A percentile compares a stretch with the other conserved stretches of the same genome.
phyloP scores from a whole-genome alignment of 2,113 vertebrate genomes.

The Python bivittatus region DNA sequence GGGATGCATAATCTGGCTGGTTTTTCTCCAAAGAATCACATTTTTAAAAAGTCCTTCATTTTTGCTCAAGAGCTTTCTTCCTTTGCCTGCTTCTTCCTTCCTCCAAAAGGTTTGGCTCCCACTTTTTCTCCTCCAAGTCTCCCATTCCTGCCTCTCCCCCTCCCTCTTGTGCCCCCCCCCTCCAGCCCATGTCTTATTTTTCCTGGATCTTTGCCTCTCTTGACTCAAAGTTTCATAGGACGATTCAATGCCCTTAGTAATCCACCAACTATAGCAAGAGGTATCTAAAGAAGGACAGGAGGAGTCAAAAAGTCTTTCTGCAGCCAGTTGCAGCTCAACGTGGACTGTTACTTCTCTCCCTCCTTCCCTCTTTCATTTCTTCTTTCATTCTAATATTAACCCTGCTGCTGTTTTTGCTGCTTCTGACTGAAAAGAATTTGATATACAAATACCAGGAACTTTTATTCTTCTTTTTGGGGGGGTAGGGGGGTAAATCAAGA shows the following conservation, averaged over 20 bases:
- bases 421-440: conserved; percentile 73
- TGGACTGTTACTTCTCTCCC: conserved; percentile 69
- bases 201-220: conserved; percentile 79
- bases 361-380: conserved; percentile 62
- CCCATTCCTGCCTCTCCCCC: conserved; percentile 57
- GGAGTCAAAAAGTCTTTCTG: conserved; percentile 71
- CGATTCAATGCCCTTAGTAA: conserved; percentile 70
- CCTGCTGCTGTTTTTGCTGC: conserved; percentile 70
- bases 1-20: conserved; percentile 52
- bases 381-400: conserved; percentile 23
- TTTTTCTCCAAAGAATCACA: conserved; percentile 58
- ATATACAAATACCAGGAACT: conserved; percentile 70
- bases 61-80: conserved; percentile 44
- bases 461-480: conserved; percentile 58
- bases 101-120: conserved; percentile 46
- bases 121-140: conserved; percentile 48
- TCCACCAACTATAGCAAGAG: conserved; percentile 73
- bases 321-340: conserved; percentile 70
- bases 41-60: conserved; percentile 45
- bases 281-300: conserved; percentile 74
- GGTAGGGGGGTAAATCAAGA: not conserved
- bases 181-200: conserved; percentile 61
- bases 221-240: conserved; percentile 73
- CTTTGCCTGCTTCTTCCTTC: not conserved
- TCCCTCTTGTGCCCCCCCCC: conserved; percentile 56